Conservation (phyloP, 2,113 vertebrate genomes). For the Hemibagrus wyckioides region DNA sequence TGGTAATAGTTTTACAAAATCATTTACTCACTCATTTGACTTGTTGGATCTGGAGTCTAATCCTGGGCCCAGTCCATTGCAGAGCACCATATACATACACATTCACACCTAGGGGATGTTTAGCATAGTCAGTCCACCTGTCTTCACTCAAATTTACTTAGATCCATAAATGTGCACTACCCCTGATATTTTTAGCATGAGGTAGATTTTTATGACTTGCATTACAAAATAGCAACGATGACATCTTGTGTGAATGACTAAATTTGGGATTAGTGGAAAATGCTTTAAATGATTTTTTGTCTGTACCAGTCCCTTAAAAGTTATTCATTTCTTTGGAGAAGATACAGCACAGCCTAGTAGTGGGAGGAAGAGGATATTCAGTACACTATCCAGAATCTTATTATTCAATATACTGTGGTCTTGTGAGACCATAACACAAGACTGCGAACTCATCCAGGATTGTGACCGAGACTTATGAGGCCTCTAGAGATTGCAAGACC, state of each 20-base stretch:
- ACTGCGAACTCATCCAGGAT: neutral
- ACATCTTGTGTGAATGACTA: too few relatives aligned
- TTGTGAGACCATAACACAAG: neutral
- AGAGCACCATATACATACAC: neutral
- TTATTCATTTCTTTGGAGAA: neutral
- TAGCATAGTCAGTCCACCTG: too few relatives aligned
- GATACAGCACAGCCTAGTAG: neutral
- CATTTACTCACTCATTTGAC: neutral
- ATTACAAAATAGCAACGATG: too few relatives aligned
- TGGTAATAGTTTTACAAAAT: neutral
- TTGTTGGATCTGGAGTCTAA: neutral
- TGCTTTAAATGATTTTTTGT: neutral
- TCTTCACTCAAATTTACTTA: too few relatives aligned
- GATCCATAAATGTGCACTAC: too few relatives aligned
- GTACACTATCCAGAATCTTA: neutral
- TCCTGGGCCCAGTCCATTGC: neutral
- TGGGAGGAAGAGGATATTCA: neutral
- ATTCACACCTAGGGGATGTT: too few relatives aligned
- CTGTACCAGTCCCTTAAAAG: neutral
- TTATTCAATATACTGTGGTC: neutral
- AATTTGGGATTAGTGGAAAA: neutral
- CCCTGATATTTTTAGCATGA: too few relatives aligned
- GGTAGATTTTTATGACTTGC: too few relatives aligned
- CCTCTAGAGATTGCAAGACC: neutral
- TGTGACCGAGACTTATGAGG: neutral